Evolutionary conservation across 2,797 vertebrate species (phyloP).

Genomic region (Galaxias olidus): DNA sequence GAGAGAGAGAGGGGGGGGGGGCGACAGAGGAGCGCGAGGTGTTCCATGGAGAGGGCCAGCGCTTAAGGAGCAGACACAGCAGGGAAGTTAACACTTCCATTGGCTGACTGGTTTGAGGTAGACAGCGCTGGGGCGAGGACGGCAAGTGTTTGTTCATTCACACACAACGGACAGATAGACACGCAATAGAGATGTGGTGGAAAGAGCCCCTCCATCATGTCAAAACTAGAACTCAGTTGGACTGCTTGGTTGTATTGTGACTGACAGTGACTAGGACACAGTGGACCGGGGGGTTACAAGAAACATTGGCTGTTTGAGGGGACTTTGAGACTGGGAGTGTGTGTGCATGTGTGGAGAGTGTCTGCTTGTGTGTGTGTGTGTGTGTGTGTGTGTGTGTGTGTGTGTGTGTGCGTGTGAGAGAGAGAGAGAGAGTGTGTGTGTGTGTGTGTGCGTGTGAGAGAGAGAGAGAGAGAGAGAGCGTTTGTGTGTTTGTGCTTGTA

Average conservation of each 20-base stretch:
- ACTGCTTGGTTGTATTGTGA: too few species aligned
- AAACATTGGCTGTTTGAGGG: conserved; percentile 31
- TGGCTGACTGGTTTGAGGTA: conserved; percentile 31
- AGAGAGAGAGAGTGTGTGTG: too few species aligned
- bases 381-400: conserved; percentile 27
- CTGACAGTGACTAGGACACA: background rate
- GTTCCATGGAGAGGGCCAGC: conserved; percentile 52
- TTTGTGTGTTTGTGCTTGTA: conserved; percentile 55
- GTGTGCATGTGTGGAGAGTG: conserved; percentile 44
- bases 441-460: conserved; percentile 47
- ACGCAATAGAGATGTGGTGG: background rate
- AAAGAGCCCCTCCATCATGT: background rate
- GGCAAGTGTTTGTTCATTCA: too few species aligned
- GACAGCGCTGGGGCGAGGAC: rapidly evolving
- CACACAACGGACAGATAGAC: too few species aligned
- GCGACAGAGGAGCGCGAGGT: background rate
- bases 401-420: background rate
- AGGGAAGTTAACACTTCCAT: conserved; percentile 54
- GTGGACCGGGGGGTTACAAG: conserved; percentile 39
- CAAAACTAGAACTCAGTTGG: too few species aligned
- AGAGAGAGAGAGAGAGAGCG: too few species aligned
- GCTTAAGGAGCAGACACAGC: conserved; percentile 53
- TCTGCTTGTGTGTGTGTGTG: conserved; percentile 38
- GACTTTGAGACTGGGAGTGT: background rate
- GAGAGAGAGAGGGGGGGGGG: too few species aligned